Evolutionary conservation across 2,888 invertebrate genomes (phyloP).

Genomic region (Tachina lurida): DNA sequence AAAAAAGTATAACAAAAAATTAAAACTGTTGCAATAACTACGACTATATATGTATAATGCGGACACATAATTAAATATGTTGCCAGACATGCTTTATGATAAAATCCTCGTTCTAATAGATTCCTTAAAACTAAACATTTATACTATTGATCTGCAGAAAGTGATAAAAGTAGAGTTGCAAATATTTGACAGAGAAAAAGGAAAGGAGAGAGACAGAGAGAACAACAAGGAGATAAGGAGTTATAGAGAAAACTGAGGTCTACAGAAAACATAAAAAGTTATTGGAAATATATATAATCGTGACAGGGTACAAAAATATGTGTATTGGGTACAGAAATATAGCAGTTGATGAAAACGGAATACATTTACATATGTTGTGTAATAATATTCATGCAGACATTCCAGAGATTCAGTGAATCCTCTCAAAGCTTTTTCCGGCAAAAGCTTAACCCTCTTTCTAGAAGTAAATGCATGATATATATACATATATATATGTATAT

Average conservation of each 20-base stretch:
- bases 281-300: slow-evolving; percentile 16
- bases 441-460: slow-evolving; percentile 22
- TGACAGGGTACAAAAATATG: slow-evolving; percentile 22
- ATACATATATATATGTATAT: no score
- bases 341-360: background rate
- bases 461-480: slow-evolving; percentile 25
- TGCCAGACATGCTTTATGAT: slow-evolving; percentile 51
- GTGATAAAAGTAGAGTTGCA: slow-evolving; percentile 56
- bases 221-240: background rate
- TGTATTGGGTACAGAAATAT: slow-evolving; percentile 9
- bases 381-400: slow-evolving; percentile 61
- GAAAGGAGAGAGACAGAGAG: background rate
- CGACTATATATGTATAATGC: background rate
- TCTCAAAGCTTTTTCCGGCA: slow-evolving; percentile 58
- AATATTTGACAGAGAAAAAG: slow-evolving; percentile 33
- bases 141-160: slow-evolving; percentile 5
- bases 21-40: background rate
- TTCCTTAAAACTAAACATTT: slow-evolving; percentile 51
- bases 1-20: background rate
- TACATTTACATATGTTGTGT: slow-evolving; percentile 32
- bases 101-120: slow-evolving; percentile 19
- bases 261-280: slow-evolving; percentile 30
- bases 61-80: background rate
- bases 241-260: background rate
- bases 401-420: slow-evolving; percentile 32